Conservation (phyloP, 1,140 invertebrate species). For the Camponotus floridanus region DNA sequence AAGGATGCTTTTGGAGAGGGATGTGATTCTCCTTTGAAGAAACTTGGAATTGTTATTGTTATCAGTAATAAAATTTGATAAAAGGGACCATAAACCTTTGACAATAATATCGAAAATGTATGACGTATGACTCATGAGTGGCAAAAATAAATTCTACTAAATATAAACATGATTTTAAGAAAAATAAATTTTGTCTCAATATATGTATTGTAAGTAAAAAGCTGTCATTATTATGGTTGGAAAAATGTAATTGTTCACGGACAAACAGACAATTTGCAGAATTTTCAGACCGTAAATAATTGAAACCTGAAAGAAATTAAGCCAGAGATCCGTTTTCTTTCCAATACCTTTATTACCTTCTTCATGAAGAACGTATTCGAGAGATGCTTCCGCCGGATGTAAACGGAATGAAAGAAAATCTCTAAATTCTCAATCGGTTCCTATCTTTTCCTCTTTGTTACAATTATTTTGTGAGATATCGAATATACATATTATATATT, state of each 20-base stretch:
- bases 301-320: background rate
- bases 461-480: too few relatives aligned
- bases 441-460: background rate
- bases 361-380: background rate
- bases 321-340: background rate
- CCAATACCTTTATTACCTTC: background rate
- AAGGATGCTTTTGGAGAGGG: background rate
- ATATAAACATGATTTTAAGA: background rate
- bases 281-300: constrained; percentile 3
- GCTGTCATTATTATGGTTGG: too few relatives aligned
- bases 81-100: background rate
- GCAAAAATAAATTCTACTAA: background rate
- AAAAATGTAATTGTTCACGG: background rate
- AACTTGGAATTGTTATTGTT: background rate
- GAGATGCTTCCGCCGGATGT: background rate
- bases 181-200: too few relatives aligned
- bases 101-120: background rate
- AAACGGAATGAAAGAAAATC: constrained; percentile 1
- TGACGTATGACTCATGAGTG: too few relatives aligned
- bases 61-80: background rate
- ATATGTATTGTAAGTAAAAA: too few relatives aligned
- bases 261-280: background rate
- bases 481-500: too few relatives aligned
- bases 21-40: background rate
- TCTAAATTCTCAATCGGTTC: background rate